Evolutionary conservation across 2,797 vertebrate species (phyloP), one percentile per base, ranked within the genome.

Genomic region (Hippocampus kuda): DNA sequence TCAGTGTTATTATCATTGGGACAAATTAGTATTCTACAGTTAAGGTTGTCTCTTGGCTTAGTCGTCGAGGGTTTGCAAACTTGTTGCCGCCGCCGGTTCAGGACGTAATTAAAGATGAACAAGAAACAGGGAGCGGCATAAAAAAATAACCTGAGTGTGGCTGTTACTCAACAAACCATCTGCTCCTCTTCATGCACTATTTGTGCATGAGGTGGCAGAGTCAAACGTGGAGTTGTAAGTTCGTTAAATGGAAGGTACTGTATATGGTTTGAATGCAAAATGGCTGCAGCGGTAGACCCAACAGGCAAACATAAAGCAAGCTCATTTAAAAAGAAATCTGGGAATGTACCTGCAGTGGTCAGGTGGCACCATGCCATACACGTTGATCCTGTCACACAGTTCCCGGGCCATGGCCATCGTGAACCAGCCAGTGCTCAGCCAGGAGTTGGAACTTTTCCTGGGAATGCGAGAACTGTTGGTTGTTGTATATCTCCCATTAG

Each of bases 391-490:
- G 88, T 95, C 94, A 72, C 96, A 98, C 73, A 98, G 90, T 84
- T 97, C 95, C 82, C 95, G 84, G 0, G 94, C 93, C 7, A 95
- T 94, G 16, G 91, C 92, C 94, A 97, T 96, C 70, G 94, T 98
- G 90, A 98, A 98, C 96, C 95, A 98, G 84, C 96, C 96, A 0
- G 96, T 98, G 78, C 94, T 98, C 73, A 98, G 90, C 96, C 95
- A 98, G 34, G 95, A 94, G 89, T 98, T 95, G 77, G 96, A 97
- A 69, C 90, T 93, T 89, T 91, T 94, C 90, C 96, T 97, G 86
- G 53, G 85, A 74, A 67, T 44, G 2, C 7, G 30, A 27, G 26
- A 38, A 5, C 34, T 26, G 12, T 48, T 48, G 0, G 34, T 38
- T 38, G 34, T 38, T 38, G 34, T 38, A 38, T 38, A 38, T 8